phyloP scores from a whole-genome alignment of 2,113 vertebrate species.

The Neodontobutis hainanensis region DNA sequence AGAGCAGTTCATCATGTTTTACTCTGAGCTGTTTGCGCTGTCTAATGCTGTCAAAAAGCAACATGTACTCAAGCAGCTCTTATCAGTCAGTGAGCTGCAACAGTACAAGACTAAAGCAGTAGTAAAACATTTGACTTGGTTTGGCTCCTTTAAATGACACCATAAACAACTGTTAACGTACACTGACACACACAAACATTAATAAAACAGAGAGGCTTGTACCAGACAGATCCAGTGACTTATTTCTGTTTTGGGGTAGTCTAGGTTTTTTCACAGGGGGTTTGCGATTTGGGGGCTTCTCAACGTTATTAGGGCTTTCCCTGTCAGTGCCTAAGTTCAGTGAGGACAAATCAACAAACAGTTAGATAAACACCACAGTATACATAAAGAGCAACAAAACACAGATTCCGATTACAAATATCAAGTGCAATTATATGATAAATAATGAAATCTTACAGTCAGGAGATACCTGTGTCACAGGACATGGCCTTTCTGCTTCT shows the following conservation, averaged over 20 bases:
- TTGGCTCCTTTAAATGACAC: background rate
- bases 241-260: slow-evolving; percentile 80
- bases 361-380: slow-evolving; percentile 47
- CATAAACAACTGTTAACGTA: background rate
- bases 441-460: background rate
- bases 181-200: slow-evolving; percentile 18
- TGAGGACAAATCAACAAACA: slow-evolving; percentile 62
- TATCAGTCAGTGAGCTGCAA: too few species aligned
- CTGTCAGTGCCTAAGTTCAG: slow-evolving; percentile 75
- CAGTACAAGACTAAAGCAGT: background rate
- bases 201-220: slow-evolving; percentile 66
- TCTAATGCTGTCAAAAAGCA: too few species aligned
- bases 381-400: slow-evolving; percentile 33
- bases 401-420: slow-evolving; percentile 8
- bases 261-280: slow-evolving; percentile 81
- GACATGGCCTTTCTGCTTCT: slow-evolving; percentile 78
- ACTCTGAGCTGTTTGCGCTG: too few species aligned
- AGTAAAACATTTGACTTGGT: too few species aligned
- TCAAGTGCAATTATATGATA: background rate
- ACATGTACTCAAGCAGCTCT: too few species aligned
- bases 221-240: slow-evolving; percentile 78
- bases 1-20: too few species aligned
- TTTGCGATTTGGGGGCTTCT: slow-evolving; percentile 79
- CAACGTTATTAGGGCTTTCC: slow-evolving; percentile 76
- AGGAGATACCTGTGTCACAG: slow-evolving; percentile 73